A percentile compares a stretch with the other conserved stretches of the same genome.
These are phyloP conservation scores for Campylomormyrus tamandua DNA, from an alignment of 2,113 vertebrate species.

Conservation along the genomic window DNA sequence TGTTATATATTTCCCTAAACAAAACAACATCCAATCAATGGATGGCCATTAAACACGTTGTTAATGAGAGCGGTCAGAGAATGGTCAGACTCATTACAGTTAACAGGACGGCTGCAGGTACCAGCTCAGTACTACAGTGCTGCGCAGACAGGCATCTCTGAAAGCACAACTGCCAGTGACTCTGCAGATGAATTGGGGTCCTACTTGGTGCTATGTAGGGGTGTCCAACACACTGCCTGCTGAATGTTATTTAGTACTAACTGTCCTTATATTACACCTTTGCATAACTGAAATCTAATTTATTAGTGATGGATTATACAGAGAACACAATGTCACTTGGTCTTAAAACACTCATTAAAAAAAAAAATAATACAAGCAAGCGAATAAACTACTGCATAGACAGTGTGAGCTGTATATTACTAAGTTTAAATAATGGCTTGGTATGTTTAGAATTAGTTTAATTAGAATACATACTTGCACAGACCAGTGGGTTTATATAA, in stretches of 20 bases:
- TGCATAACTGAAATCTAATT: not conserved
- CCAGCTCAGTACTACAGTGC: not conserved
- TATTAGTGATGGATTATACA: not conserved
- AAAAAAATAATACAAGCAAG: not conserved
- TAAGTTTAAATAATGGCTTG: conserved; percentile 21
- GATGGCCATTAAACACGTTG: not conserved
- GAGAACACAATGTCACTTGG: not conserved
- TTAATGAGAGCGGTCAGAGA: not conserved
- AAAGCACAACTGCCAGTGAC: not conserved
- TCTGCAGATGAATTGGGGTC: not conserved
- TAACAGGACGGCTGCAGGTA: not conserved
- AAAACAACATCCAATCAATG: not conserved
- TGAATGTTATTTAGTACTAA: not conserved
- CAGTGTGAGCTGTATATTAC: not conserved
- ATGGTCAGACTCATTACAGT: not conserved
- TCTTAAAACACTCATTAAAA: not conserved
- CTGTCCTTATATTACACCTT: not conserved
- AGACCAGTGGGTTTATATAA: conserved; percentile 24
- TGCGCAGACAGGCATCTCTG: not conserved
- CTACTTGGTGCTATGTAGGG: not conserved
- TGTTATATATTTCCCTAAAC: not conserved
- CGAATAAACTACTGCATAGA: not conserved
- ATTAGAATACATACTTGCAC: conserved; percentile 13
- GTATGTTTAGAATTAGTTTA: conserved; percentile 20
- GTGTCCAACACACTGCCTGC: not conserved